phyloP scores from a whole-genome alignment of 2,797 vertebrate species.

The Syndactyla subalaris region DNA sequence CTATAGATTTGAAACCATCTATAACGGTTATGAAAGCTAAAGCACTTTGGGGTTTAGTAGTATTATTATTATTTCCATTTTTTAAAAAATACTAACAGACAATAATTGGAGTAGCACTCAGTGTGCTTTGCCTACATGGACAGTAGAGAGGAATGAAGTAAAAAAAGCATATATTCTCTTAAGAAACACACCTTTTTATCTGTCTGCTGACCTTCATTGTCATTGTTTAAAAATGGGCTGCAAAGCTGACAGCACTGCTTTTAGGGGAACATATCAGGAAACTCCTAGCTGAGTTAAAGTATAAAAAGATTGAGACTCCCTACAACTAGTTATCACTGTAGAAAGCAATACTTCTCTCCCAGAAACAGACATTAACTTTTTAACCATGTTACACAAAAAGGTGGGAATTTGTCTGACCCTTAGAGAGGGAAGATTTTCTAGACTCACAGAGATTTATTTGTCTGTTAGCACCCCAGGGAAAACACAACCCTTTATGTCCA shows the following conservation, averaged over 20 bases:
- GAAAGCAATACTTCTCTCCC: not conserved
- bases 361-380: not conserved
- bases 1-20: not conserved
- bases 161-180: not conserved
- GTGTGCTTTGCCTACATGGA: not conserved
- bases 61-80: not conserved
- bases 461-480: no score
- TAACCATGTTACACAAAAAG: not conserved
- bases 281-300: not conserved
- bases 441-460: no score
- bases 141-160: not conserved
- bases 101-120: not conserved
- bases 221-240: not conserved
- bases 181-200: not conserved
- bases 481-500: no score
- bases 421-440: no score
- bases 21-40: not conserved
- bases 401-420: no score
- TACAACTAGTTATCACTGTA: not conserved
- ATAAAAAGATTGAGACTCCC: not conserved
- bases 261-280: not conserved
- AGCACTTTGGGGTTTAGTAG: not conserved
- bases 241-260: not conserved
- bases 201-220: not conserved
- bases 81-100: not conserved